Base-by-base conservation (phyloP, 2,113 vertebrate species). In the Rhea americana region DNA sequence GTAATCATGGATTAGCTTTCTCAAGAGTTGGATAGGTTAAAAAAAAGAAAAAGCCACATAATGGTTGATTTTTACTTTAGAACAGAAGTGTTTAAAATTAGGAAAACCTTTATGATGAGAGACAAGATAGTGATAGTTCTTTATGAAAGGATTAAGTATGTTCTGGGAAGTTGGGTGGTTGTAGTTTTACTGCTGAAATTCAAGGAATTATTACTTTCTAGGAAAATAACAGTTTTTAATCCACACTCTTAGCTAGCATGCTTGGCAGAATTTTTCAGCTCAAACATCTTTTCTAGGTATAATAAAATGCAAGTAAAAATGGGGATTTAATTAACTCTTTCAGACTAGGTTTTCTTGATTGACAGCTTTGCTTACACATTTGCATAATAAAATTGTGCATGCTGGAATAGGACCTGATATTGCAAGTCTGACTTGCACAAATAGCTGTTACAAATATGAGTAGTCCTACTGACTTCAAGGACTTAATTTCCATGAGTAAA, bases 401-500 rank as follows among this genome's bases (percentile, higher is more conserved):
- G 85, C 77, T 93, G 18, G 45, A 76, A 65, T 51, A 41, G 39
- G 39, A 68, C 67, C 86, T 4, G 19, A 24, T 94, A 68, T n/a
- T 58, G 70, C 74, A 32, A 35, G 53, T 68, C 32, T 78, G 73
- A 13, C 65, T 78, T 45, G 58, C 66, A 61, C 41, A 35, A 89
- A 82, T 86, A 75, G 25, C 63, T 91, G 15, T 37, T 75, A 21
- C 90, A 70, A 4, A 11, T 26, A 28, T 73, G 62, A 90, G 70
- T 55, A 35, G 2, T 70, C 73, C 66, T 59, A 4, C 55, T 26
- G 67, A 84, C 91, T 94, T 95, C 93, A 93, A 93, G 94, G 88
- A 7, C 86, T 90, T 91, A 12, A 93, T 95, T 93, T 94, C 70
- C 90, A 70, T 37, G 45, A 74, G 59, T 93, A 76, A 70, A 76